Base-by-base conservation (phyloP, 1,140 invertebrate species). In the Eumaeus atala region DNA sequence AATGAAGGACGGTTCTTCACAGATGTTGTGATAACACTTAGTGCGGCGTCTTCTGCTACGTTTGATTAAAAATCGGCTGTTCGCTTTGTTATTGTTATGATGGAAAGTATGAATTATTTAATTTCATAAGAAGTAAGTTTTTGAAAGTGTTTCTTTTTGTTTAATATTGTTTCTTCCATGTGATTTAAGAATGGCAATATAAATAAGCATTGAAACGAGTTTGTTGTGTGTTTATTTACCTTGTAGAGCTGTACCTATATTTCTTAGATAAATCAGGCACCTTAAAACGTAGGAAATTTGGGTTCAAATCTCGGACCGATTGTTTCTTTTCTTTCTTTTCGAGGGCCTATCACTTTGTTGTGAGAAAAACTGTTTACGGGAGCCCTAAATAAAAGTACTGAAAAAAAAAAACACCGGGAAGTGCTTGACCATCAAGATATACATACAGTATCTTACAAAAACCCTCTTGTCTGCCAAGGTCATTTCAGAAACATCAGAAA, bases 121-220 rank as follows among this genome's bases (percentile, higher is more conserved):
- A 76, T 82, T 77, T 82, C 63, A 57, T 76, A 60, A 72, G 72
- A 68, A 69, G 63, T 79, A 80, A 78, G 68, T 74, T 68, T 71
- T 70, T 59, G 57, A 70, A 73, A 67, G n/a, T 42, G 50, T n/a
- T n/a, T 34, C 73, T 71, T 74, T 77, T 75, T 74, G 72, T 80
- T 80, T 73, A 70, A 64, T 72, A 72, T 74, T 75, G 72, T 82
- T 82, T 82, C 75, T 80, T 82, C 74, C 72, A 77, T 77, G 74
- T 79, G 75, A 76, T 78, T 78, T 78, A 77, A 80, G 73, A 78
- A 83, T 72, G 77, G 75, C 75, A 78, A 83, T 80, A 80, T 61
- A 67, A 72, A 72, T 78, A 74, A 72, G 72, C 69, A 80, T 77
- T 72, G 79, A 84, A 80, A 66, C 68, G 62, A 79, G 69, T 65